A percentile compares a stretch with the other conserved stretches of the same genome.
Conservation (phyloP, 2,113 vertebrate genomes). For the Macrotus californicus region DNA sequence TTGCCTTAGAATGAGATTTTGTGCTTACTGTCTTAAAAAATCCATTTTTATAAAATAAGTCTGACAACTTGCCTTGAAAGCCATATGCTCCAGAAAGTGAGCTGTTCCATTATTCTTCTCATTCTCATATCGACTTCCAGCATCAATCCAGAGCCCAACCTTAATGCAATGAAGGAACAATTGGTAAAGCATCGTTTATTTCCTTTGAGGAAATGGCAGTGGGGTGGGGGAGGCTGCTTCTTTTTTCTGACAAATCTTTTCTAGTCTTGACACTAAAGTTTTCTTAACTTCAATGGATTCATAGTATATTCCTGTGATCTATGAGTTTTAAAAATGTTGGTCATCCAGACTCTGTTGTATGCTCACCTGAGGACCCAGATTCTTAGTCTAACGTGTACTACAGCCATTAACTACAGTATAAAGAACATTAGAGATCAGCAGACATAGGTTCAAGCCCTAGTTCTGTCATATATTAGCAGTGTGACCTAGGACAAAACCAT, state of each 20-base stretch:
- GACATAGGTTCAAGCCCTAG: not conserved
- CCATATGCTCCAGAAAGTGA: constrained; percentile 99
- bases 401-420: not conserved
- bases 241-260: not conserved
- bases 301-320: not conserved
- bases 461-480: not conserved
- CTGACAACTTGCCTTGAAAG: constrained; percentile 89
- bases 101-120: constrained; percentile 97
- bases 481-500: not conserved
- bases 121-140: constrained; percentile 97
- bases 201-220: not conserved
- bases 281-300: not conserved
- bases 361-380: not conserved
- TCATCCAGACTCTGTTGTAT: not conserved
- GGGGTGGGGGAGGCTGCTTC: not conserved
- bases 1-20: not conserved
- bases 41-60: not conserved
- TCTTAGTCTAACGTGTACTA: not conserved
- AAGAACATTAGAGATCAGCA: not conserved
- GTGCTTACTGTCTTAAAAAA: not conserved
- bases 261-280: not conserved
- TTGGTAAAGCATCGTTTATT: not conserved
- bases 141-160: constrained; percentile 99
- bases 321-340: not conserved
- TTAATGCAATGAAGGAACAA: constrained; percentile 63